Evolutionary conservation across 2,113 vertebrate genomes (phyloP), one percentile per base, ranked within the genome.

Genomic region (Cyanistes caeruleus): DNA sequence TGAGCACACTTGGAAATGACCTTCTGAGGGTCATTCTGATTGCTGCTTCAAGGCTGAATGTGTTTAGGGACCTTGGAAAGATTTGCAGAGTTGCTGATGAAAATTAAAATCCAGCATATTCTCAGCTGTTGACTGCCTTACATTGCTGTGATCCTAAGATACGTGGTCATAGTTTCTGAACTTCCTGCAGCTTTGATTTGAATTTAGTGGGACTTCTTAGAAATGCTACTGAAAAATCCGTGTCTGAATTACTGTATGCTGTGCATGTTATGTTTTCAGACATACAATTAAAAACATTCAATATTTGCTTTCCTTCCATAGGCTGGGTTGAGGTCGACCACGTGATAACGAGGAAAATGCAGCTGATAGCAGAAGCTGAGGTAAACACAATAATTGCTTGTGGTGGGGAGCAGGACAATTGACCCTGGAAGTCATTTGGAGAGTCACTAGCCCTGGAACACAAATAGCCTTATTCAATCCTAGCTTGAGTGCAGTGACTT

Each of bases 291-390:
- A 87, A 91, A 87, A 56, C 48, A 33, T 33, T 83, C 49, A 90
- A 68, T 73, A 28, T 94, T 85, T 94, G 67, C 94, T 94, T 96
- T 97, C 63, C 72, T 69, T 91, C 69, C 43, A 78, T 96, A 98
- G 98, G 98, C 89, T 89, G 51, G n/a, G 69, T 97, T 90, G 97
- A 98, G 89, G 76, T 98, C 1, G 98, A 98, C 64, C 97, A 97
- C 21, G 72, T 96, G 82, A 85, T 98, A 94, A 97, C 93, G 53
- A 98, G 97, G 94, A 98, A 98, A 95, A 97, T 98, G 97, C 97
- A 97, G 51, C 92, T 98, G 37, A 97, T 98, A 80, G 97, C 95
- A 80, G 98, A 98, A 90, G 98, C 98, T 43, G 98, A 98, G 98
- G 98, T 98, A 97, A 98, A 84, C 86, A 75, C 22, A 44, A n/a